Evolutionary conservation across 2,888 invertebrate species (phyloP).

Genomic region (Acrobasis repandana): DNA sequence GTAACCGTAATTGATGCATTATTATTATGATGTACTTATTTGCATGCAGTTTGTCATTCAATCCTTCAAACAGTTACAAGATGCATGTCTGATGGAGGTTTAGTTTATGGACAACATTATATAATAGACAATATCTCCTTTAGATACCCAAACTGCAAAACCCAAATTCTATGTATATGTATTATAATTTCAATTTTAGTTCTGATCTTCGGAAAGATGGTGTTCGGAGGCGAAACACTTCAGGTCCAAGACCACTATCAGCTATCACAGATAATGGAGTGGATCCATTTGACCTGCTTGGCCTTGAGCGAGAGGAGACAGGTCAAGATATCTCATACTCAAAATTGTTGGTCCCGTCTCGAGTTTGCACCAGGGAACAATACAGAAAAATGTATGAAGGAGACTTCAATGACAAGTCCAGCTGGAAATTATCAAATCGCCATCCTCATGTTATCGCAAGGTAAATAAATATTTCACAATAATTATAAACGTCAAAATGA

Average conservation of each 20-base stretch:
- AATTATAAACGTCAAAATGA: neutral
- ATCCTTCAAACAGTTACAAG: too few species aligned
- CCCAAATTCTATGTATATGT: too few species aligned
- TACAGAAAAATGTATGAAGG: conserved; percentile 76
- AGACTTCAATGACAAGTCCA: conserved; percentile 69
- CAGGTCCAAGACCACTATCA: conserved; percentile 92
- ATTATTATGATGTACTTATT: too few species aligned
- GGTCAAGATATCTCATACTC: conserved; percentile 97
- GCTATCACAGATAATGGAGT: conserved; percentile 91
- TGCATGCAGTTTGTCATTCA: too few species aligned
- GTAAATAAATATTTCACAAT: conserved; percentile 49
- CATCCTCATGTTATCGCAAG: conserved; percentile 84
- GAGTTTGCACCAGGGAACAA: conserved; percentile 69
- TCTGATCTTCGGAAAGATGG: conserved; percentile 87
- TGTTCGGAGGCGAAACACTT: conserved; percentile 90
- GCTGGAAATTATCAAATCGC: conserved; percentile 68
- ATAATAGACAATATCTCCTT: too few species aligned
- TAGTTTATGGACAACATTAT: too few species aligned
- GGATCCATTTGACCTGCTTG: conserved; percentile 93
- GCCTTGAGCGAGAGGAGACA: conserved; percentile 90
- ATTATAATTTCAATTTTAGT: conserved; percentile 40
- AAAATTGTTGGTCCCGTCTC: conserved; percentile 90
- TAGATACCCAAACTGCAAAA: too few species aligned
- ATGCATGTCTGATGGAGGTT: too few species aligned
- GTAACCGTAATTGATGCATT: too few species aligned